Base-by-base conservation (phyloP, 2,888 invertebrate genomes). In the Apamea crenata region DNA sequence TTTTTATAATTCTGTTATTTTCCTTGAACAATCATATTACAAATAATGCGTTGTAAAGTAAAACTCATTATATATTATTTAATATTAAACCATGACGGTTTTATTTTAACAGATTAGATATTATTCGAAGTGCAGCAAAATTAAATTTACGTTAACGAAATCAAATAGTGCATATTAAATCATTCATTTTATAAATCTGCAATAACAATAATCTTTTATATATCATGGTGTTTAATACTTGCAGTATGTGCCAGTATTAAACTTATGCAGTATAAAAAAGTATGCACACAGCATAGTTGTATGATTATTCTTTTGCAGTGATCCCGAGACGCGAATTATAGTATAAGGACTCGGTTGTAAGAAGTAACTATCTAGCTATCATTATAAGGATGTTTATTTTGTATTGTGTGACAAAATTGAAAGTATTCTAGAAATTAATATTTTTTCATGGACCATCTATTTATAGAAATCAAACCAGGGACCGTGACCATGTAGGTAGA, bases 331-430 rank as follows among this genome's bases (percentile, higher is more conserved):
- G 18, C 4, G 6, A 4, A 56, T 65, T 29, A 47, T 12, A 40
- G 40, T 56, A 6, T 78, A 7, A n/a, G n/a, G 47, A 66, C 25
- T 69, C 0, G 2, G 10, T 65, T 56, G 29, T 56, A 56, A 80
- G 29, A 56, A 71, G 29, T 12, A 29, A 56, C 8, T 56, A 50
- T 18, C 18, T 50, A 53, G 10, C n/a, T 47, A 32, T 59, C 3
- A 59, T 32, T 73, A 6, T 71, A 68, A 25, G 21, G 3, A 53
- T 50, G n/a, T 72, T 40, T 59, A 61, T 61, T 10, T 61, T 40
- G 36, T 36, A 40, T 29, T 82, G 47, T 68, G 82, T 82, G 68
- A 82, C 77, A 76, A 69, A 68, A 82, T 69, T 69, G 29, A 56
- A 82, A 63, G 25, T 63, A n/a, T 63, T 47, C 53, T 53, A 7